Conservation (phyloP, 1,140 invertebrate species). For the Mactra quadrangularis region DNA sequence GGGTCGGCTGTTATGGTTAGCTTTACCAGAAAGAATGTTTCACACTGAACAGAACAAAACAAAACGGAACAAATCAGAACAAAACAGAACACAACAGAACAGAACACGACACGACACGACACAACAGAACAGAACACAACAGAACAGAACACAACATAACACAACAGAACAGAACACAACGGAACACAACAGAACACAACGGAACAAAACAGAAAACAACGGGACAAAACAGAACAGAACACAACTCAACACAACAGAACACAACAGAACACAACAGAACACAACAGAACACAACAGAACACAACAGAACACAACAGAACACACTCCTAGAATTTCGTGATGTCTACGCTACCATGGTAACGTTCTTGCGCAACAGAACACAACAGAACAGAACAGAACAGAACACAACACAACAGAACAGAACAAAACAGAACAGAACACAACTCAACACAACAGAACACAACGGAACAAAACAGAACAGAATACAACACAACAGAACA, state of each 20-base stretch:
- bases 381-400: background rate
- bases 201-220: background rate
- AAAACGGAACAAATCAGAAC: too few relatives aligned
- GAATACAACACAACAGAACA: too few relatives aligned
- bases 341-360: background rate
- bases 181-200: background rate
- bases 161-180: background rate
- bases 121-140: conserved; percentile 4
- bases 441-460: conserved; percentile 1
- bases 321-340: background rate
- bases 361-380: background rate
- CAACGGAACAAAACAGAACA: background rate
- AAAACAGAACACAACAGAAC: background rate
- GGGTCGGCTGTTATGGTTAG: too few relatives aligned
- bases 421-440: background rate
- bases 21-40: too few relatives aligned
- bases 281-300: conserved; percentile 1
- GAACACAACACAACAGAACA: conserved; percentile 1
- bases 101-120: conserved; percentile 3
- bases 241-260: conserved; percentile 1
- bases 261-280: conserved; percentile 1
- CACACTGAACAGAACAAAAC: background rate
- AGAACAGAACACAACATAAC: conserved; percentile 1
- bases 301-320: conserved; percentile 1
- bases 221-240: background rate